phyloP scores from a whole-genome alignment of 2,797 vertebrate species.

The Peromyscus eremicus region DNA sequence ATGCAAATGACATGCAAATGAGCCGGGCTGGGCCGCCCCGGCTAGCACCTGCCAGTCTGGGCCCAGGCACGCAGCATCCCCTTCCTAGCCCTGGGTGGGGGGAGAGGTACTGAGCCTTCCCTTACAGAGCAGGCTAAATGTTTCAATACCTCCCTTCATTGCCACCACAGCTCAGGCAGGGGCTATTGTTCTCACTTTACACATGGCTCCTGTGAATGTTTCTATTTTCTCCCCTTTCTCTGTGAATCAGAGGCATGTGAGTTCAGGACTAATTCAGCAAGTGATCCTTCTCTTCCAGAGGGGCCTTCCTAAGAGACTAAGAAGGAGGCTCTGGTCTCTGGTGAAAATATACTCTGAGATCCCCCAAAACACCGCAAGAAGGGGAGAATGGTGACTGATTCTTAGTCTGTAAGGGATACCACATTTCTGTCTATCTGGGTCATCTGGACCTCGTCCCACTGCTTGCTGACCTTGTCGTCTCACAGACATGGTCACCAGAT shows the following conservation, averaged over 20 bases:
- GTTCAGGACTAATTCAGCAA: neutral
- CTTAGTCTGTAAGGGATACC: neutral
- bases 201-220: neutral
- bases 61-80: neutral
- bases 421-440: neutral
- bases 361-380: neutral
- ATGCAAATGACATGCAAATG: neutral
- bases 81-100: neutral
- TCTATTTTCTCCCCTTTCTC: neutral
- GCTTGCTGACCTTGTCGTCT: neutral
- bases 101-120: neutral
- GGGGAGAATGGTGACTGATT: neutral
- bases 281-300: neutral
- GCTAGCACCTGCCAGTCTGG: neutral
- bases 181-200: neutral
- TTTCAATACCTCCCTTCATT: neutral
- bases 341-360: neutral
- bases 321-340: neutral
- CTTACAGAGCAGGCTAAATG: neutral
- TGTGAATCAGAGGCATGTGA: neutral
- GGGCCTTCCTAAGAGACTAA: neutral
- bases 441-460: too few species aligned
- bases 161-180: neutral
- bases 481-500: neutral
- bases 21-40: neutral